phyloP scores from a whole-genome alignment of 2,888 invertebrate species.

The Nemurella pictetii region DNA sequence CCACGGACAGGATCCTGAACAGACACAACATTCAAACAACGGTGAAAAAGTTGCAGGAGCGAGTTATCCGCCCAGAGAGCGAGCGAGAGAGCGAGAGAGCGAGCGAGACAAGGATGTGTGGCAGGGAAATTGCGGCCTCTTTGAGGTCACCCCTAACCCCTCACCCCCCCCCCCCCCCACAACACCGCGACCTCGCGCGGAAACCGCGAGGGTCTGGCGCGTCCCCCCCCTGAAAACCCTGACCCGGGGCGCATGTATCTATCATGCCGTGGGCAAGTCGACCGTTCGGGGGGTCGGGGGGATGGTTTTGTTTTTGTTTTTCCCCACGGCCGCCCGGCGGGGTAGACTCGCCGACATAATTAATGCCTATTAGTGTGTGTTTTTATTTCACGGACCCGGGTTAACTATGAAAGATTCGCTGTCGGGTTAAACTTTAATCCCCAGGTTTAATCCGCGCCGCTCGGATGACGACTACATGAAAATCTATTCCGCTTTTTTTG shows the following conservation, averaged over 20 bases:
- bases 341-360: no score
- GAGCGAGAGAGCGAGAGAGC: no score
- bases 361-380: background rate
- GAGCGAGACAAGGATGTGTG: no score
- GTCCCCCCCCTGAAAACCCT: background rate
- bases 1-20: no score
- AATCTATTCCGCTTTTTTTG: no score
- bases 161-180: background rate
- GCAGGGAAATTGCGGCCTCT: background rate
- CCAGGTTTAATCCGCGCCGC: background rate
- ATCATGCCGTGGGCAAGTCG: background rate
- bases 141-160: background rate
- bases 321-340: background rate
- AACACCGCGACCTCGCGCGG: background rate
- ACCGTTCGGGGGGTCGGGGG: background rate
- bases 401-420: background rate
- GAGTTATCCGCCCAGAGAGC: no score
- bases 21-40: no score
- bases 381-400: background rate
- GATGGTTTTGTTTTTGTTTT: background rate
- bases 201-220: background rate
- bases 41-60: no score
- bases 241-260: background rate
- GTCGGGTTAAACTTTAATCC: background rate
- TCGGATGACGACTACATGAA: no score